phyloP scores from a whole-genome alignment of 1,140 invertebrate genomes.

The Cheumatopsyche charites region DNA sequence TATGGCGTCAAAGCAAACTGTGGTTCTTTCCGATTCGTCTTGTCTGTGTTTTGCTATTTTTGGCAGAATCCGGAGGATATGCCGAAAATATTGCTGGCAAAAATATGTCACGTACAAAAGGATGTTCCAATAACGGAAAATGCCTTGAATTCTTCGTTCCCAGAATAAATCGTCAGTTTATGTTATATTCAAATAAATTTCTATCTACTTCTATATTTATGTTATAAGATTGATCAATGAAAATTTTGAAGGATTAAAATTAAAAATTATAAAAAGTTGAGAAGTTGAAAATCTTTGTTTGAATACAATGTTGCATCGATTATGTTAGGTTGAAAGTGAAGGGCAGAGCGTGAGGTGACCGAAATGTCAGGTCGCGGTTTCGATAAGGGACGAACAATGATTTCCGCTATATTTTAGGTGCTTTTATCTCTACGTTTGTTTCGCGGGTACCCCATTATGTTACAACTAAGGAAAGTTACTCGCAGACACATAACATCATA shows the following conservation, averaged over 20 bases:
- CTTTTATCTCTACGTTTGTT: constrained; percentile 41
- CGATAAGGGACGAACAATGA: constrained; percentile 45
- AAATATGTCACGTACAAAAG: constrained; percentile 21
- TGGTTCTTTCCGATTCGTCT: constrained; percentile 26
- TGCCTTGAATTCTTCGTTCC: too few species aligned
- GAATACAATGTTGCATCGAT: too few species aligned
- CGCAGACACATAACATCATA: constrained; percentile 40
- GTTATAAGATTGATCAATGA: too few species aligned
- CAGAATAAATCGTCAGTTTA: too few species aligned
- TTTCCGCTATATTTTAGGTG: constrained; percentile 41
- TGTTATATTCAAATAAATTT: too few species aligned
- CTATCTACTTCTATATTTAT: too few species aligned
- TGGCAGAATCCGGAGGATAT: not conserved
- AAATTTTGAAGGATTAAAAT: too few species aligned
- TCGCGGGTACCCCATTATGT: constrained; percentile 15
- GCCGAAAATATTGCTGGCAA: constrained; percentile 11
- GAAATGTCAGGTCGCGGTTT: constrained; percentile 44
- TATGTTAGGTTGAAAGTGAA: too few species aligned
- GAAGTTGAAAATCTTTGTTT: too few species aligned
- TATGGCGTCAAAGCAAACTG: constrained; percentile 39
- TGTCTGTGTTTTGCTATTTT: constrained; percentile 10
- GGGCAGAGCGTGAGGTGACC: not conserved
- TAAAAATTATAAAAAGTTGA: too few species aligned
- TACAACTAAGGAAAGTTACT: constrained; percentile 22
- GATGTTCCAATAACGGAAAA: too few species aligned